These are phyloP conservation scores for Alouatta caraya DNA, from an alignment of 2,797 vertebrate species.

Conservation along the genomic window DNA sequence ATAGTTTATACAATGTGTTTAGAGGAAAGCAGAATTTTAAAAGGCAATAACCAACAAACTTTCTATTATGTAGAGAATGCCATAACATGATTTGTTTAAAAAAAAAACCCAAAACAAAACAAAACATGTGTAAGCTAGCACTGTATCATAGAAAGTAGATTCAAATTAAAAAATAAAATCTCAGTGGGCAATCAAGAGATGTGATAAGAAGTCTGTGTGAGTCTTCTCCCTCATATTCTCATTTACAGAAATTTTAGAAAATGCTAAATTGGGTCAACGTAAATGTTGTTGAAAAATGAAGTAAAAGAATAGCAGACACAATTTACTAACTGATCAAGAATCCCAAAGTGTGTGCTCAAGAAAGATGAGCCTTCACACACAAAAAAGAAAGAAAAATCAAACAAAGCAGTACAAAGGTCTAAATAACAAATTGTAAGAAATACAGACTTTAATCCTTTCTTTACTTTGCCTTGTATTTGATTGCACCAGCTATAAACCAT, in stretches of 20 bases:
- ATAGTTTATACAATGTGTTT: not conserved
- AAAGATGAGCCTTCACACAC: not conserved
- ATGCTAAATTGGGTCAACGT: not conserved
- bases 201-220: not conserved
- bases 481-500: slow-evolving; percentile 1
- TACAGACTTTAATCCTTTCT: not conserved
- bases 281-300: not conserved
- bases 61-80: not conserved
- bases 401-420: not conserved
- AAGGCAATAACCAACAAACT: not conserved
- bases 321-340: not conserved
- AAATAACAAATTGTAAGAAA: not conserved
- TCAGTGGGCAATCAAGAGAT: not conserved
- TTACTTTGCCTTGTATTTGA: not conserved
- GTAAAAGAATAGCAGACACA: not conserved
- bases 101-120: not conserved
- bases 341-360: not conserved
- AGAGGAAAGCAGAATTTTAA: slow-evolving; percentile 4
- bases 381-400: not conserved
- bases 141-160: not conserved
- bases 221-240: not conserved
- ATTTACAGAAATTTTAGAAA: not conserved
- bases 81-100: not conserved
- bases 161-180: slow-evolving; percentile 23
- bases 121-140: not conserved